Evolutionary conservation across 2,888 invertebrate genomes (phyloP).

Genomic region (Leptinotarsa rubiginosa): DNA sequence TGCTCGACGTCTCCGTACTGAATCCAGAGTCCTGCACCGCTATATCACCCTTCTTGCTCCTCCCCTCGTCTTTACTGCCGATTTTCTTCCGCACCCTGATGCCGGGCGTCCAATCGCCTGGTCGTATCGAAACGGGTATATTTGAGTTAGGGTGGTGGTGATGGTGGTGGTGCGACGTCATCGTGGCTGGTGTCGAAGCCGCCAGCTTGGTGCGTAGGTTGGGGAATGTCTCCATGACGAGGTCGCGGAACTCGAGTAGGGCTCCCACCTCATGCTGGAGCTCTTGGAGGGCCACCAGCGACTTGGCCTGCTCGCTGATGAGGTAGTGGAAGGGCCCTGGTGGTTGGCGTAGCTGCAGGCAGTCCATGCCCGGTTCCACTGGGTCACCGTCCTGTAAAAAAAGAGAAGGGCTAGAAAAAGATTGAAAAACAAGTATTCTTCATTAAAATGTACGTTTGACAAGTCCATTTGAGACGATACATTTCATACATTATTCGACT

Average conservation of each 20-base stretch:
- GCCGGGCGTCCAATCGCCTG: constrained; percentile 84
- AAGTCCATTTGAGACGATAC: too few relatives aligned
- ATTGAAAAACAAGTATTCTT: too few relatives aligned
- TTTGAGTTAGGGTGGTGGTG: constrained; percentile 64
- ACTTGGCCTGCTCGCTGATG: constrained; percentile 91
- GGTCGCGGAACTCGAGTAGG: constrained; percentile 89
- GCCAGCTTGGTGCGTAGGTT: constrained; percentile 89
- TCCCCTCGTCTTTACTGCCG: constrained; percentile 57
- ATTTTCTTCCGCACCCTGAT: constrained; percentile 75
- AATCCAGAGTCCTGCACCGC: constrained; percentile 88
- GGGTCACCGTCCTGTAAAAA: constrained; percentile 62
- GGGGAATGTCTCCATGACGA: constrained; percentile 94
- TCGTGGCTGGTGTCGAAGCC: constrained; percentile 68
- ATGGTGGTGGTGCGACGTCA: constrained; percentile 64
- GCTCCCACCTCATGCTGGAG: constrained; percentile 94
- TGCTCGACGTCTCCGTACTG: constrained; percentile 89
- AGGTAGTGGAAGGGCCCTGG: constrained; percentile 79
- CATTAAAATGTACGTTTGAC: too few relatives aligned
- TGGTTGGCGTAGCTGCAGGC: constrained; percentile 78
- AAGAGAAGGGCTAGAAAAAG: not conserved
- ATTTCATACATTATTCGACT: too few relatives aligned
- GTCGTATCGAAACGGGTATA: constrained; percentile 68
- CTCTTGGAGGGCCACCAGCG: constrained; percentile 87
- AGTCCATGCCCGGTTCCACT: constrained; percentile 81
- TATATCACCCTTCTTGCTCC: constrained; percentile 68